Evolutionary conservation across 35 echinoderm and acorn worm genomes (phyloP), one percentile per base, ranked within the genome.

Genomic region (Ophioderma brevispina): DNA sequence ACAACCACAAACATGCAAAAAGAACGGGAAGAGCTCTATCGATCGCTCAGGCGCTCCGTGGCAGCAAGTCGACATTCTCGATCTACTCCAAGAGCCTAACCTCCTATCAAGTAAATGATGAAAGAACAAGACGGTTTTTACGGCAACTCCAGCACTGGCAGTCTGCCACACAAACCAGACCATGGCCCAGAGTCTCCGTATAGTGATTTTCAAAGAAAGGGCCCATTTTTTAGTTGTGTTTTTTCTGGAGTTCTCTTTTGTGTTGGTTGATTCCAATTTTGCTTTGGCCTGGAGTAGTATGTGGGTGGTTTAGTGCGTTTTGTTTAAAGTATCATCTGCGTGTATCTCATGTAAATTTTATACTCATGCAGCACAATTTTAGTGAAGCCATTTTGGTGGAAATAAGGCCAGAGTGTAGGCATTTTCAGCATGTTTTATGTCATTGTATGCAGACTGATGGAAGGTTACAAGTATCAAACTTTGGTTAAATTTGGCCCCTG

Each of bases 41-140:
- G 21, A 52, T 52, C 46, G 21, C 8, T 11, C 8, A 52, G 8
- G 46, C 8, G 8, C 8, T 52, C 46, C 8, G 46, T 21, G 21
- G 8, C 5, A 70, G 59, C 59, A 70, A 70, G 59, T 70, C 59
- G 17, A 70, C n/a, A 6, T 70, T 70, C 28, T 18, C 59, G 1
- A 70, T 25, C n/a, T n/a, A n/a, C 41, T 46, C 41, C 23, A 70
- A 70, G 59, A 70, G 59, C 59, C 59, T 30, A 70, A 70, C 59
- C 59, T 70, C 10, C n/a, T 70, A 70, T 70, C 59, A 70, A 70
- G 59, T 70, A 70, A 70, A n/a, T 8, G 59, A 70, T 70, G 59
- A 70, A 70, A 70, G 59, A 70, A 70, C 41, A 46, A 46, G 41
- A 46, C 4, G n/a, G n/a, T n/a, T 25, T 70, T 8, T 70, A 70